Evolutionary conservation across 2,797 vertebrate species (phyloP), one percentile per base, ranked within the genome.

Genomic region (Poeciliopsis presidionis): DNA sequence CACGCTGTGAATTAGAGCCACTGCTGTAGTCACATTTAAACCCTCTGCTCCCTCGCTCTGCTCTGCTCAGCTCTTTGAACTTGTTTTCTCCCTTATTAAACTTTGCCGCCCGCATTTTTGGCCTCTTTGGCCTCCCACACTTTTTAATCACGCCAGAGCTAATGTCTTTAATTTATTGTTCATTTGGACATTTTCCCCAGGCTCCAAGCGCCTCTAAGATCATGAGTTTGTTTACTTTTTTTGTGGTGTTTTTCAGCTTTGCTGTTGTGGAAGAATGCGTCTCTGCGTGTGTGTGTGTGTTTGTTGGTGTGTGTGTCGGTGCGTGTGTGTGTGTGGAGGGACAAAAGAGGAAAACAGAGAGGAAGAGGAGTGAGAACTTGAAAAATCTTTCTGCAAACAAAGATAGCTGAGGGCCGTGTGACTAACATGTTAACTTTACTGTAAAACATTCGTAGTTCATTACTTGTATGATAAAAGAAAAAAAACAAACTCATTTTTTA

Each of bases 81-180:
- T 85, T 82, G 67, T 91, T 86, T 70, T 84, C 72, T 73, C 81
- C 77, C 87, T 93, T 87, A 92, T 90, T 91, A 90, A 93, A 92
- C 85, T 84, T 76, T 83, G 87, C 86, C 89, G 84, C 86, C 92
- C 82, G 77, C 84, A 86, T 91, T 84, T 88, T 82, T 88, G 82
- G 79, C 74, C 79, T 87, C 81, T 30, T 57, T 59, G 63, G 33
- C 80, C 77, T 92, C 84, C 79, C 82, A 76, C 81, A 86, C 74
- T 82, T 91, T 91, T 91, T 90, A 90, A 89, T 94, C 86, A 90
- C 72, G 51, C 79, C 88, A 85, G 88, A 87, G 85, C 90, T 92
- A 92, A 93, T 93, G 89, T 89, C 89, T 94, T 89, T 87, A 92
- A 94, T 94, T 91, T 94, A 93, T 93, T 90, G 86, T 93, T 88